Evolutionary conservation across 2,888 invertebrate species (phyloP).

Genomic region (Electrophaes corylata): DNA sequence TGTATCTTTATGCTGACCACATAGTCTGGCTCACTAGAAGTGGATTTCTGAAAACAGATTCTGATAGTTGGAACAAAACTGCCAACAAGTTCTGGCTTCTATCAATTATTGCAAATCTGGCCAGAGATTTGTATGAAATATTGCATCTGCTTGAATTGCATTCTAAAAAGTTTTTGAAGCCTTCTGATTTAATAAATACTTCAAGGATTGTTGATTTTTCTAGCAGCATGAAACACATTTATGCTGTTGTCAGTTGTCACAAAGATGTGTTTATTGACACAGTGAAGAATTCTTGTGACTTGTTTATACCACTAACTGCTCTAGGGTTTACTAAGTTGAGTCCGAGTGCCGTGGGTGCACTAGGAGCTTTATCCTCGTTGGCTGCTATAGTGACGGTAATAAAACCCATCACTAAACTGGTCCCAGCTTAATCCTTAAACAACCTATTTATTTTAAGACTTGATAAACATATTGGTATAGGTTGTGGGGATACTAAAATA

Average conservation of each 20-base stretch:
- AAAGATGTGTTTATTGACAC: constrained; percentile 92
- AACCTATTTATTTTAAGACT: not conserved
- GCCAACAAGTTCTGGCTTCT: constrained; percentile 94
- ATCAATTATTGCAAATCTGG: constrained; percentile 91
- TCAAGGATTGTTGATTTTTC: constrained; percentile 57
- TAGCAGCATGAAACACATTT: constrained; percentile 58
- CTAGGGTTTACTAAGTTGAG: constrained; percentile 91
- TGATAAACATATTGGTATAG: not conserved
- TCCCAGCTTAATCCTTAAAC: constrained; percentile 75
- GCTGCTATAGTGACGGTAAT: constrained; percentile 91
- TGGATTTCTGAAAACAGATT: constrained; percentile 87
- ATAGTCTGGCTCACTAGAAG: constrained; percentile 92
- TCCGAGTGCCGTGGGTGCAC: constrained; percentile 89
- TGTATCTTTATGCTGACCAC: constrained; percentile 94
- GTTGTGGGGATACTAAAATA: not conserved
- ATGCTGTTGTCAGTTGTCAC: constrained; percentile 63
- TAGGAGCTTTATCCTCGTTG: constrained; percentile 92
- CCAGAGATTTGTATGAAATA: constrained; percentile 94
- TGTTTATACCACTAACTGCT: constrained; percentile 93
- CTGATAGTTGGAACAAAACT: constrained; percentile 89
- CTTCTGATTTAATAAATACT: constrained; percentile 64
- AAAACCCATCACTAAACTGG: constrained; percentile 91
- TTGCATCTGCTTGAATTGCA: constrained; percentile 84
- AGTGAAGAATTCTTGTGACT: constrained; percentile 93
- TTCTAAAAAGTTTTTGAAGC: constrained; percentile 68